These are phyloP conservation scores for Trichomalopsis sarcophagae DNA, from an alignment of 1,140 invertebrate genomes.

Conservation along the genomic window DNA sequence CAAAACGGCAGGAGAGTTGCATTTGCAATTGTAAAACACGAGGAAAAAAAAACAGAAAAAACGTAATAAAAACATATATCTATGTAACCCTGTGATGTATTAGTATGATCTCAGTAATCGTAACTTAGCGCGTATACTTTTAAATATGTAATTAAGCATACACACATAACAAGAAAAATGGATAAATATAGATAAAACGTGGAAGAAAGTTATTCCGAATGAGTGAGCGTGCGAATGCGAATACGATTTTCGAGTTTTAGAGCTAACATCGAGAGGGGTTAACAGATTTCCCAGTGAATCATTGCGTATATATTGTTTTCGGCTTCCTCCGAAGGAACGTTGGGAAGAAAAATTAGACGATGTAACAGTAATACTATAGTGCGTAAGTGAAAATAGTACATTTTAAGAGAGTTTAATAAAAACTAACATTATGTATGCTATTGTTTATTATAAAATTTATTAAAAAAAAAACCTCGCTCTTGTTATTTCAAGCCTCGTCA, in stretches of 20 bases:
- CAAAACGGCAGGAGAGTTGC: constrained; percentile 48
- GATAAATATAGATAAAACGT: constrained; percentile 27
- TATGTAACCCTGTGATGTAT: constrained; percentile 77
- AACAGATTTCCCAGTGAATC: neutral
- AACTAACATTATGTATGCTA: constrained; percentile 70
- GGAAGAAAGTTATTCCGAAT: constrained; percentile 55
- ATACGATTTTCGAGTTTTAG: constrained; percentile 36
- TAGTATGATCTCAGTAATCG: constrained; percentile 76
- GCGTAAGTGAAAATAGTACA: constrained; percentile 61
- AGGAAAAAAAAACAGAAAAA: constrained; percentile 62
- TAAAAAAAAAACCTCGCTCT: constrained; percentile 10
- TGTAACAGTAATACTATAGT: constrained; percentile 64
- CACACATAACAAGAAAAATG: constrained; percentile 29
- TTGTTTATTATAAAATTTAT: constrained; percentile 72
- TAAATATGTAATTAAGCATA: constrained; percentile 68
- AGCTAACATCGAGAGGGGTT: neutral
- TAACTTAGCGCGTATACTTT: constrained; percentile 70
- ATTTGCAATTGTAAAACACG: constrained; percentile 48
- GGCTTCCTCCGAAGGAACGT: no score
- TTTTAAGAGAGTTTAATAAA: constrained; percentile 72
- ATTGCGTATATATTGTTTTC: constrained; percentile 4
- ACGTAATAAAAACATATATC: constrained; percentile 64
- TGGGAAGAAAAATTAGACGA: constrained; percentile 61
- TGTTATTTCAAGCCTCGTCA: neutral
- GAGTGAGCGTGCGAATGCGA: constrained; percentile 53